A percentile compares a stretch with the other conserved stretches of the same genome.
These are phyloP conservation scores for Dermatemys mawii DNA, from an alignment of 2,113 vertebrate species.

Conservation along the genomic window DNA sequence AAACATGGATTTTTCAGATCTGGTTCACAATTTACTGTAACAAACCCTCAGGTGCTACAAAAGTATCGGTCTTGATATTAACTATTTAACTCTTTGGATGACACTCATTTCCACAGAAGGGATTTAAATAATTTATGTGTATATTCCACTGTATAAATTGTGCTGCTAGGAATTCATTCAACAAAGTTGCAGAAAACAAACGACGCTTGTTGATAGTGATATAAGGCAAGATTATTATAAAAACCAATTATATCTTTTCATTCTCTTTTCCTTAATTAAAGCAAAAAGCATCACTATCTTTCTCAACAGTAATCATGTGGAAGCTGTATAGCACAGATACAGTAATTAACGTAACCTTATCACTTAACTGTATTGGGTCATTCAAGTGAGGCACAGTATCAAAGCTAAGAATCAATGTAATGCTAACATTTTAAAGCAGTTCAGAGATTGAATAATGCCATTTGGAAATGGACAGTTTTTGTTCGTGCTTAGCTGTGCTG, in stretches of 20 bases:
- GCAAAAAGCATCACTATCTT: conserved; percentile 87
- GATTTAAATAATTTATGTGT: conserved; percentile 52
- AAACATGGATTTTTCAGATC: conserved; percentile 5
- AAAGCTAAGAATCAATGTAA: conserved; percentile 74
- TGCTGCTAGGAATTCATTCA: conserved; percentile 48
- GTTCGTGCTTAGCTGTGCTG: conserved; percentile 65
- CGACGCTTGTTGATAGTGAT: conserved; percentile 68
- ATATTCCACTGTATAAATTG: conserved; percentile 42
- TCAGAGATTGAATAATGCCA: conserved; percentile 69
- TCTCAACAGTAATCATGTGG: conserved; percentile 88
- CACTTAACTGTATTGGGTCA: conserved; percentile 91
- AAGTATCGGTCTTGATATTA: conserved; percentile 45
- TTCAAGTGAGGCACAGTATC: conserved; percentile 82
- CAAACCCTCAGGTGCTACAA: background rate
- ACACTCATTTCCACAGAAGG: conserved; percentile 37
- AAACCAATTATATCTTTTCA: conserved; percentile 87
- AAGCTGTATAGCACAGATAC: conserved; percentile 88
- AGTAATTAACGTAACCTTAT: conserved; percentile 94
- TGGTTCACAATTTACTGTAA: conserved; percentile 41
- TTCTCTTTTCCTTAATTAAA: conserved; percentile 95
- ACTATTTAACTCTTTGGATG: conserved; percentile 65
- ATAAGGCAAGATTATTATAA: conserved; percentile 81
- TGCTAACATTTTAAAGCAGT: conserved; percentile 55
- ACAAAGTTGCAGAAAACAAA: conserved; percentile 65
- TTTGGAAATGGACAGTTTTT: conserved; percentile 68